Evolutionary conservation across 2,113 vertebrate genomes (phyloP).

Genomic region (Camelus bactrianus): DNA sequence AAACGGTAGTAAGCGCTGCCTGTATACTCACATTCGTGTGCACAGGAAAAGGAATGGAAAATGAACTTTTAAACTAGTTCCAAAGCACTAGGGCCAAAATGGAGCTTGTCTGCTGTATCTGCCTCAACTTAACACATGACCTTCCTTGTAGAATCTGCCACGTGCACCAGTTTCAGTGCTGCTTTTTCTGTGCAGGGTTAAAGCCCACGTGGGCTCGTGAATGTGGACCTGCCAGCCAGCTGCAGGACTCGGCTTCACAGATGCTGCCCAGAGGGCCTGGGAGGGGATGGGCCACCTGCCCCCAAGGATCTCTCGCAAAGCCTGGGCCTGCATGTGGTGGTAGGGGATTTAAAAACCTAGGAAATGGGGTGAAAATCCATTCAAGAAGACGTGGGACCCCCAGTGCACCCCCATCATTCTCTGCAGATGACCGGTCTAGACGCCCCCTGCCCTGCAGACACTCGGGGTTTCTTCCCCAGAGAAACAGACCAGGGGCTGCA

Average conservation of each 20-base stretch:
- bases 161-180: fast-evolving
- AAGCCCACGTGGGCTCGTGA: background rate
- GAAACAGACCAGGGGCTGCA: background rate
- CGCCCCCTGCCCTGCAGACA: background rate
- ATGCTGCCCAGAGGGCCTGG: background rate
- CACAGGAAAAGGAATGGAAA: background rate
- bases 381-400: background rate
- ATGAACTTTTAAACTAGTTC: background rate
- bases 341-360: too few relatives aligned
- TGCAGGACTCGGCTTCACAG: fast-evolving
- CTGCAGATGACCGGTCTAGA: background rate
- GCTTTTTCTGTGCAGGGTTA: background rate
- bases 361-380: background rate
- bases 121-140: background rate
- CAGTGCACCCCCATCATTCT: background rate
- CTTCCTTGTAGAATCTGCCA: background rate
- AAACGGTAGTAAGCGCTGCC: background rate
- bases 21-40: fast-evolving
- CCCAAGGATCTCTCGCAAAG: background rate
- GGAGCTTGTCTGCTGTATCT: too few relatives aligned
- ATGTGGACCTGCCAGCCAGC: background rate
- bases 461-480: background rate
- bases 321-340: background rate
- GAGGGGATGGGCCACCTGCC: too few relatives aligned
- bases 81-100: background rate